These are phyloP conservation scores for Tamandua tetradactyla DNA, from an alignment of 2,797 vertebrate genomes.

Conservation along the genomic window DNA sequence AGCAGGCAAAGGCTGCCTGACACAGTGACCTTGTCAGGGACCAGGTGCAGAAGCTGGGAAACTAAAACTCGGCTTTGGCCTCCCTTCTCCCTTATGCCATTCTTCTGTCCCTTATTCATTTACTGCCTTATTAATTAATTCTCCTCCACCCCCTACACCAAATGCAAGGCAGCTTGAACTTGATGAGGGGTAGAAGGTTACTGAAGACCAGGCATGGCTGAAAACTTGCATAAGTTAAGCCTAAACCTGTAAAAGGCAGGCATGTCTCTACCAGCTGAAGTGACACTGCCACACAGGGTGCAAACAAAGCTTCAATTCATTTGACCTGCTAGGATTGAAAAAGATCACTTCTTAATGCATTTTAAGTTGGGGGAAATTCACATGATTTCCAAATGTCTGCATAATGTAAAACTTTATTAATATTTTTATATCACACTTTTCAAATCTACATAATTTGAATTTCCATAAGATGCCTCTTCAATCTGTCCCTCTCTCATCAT, in stretches of 20 bases:
- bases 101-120: neutral
- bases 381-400: neutral
- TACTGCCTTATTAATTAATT: neutral
- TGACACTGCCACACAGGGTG: neutral
- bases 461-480: neutral
- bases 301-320: neutral
- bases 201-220: neutral
- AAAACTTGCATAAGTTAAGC: neutral
- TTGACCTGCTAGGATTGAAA: neutral
- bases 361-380: neutral
- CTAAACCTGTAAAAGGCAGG: neutral
- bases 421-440: slow-evolving; percentile 8
- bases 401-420: neutral
- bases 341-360: neutral
- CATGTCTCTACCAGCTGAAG: neutral
- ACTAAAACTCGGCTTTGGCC: neutral
- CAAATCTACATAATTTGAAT: neutral
- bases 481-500: neutral
- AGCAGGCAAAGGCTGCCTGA: neutral
- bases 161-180: neutral
- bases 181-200: neutral
- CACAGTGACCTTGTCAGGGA: neutral
- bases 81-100: neutral
- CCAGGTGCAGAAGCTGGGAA: neutral
- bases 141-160: neutral